Conservation (phyloP, 2,888 invertebrate species). For the Strigamia crassipes region DNA sequence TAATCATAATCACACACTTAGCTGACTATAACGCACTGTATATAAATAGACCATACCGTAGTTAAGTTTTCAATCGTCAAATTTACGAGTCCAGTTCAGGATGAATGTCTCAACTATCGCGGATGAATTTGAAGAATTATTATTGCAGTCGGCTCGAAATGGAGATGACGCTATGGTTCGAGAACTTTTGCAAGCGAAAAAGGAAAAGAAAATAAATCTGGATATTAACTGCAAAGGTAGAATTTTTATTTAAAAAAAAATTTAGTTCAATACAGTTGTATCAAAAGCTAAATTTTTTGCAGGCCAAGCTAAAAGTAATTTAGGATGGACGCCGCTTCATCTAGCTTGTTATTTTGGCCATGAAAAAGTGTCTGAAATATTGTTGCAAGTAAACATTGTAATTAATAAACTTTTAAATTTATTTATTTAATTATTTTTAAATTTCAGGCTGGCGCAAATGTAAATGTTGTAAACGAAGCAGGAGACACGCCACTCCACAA, state of each 20-base stretch:
- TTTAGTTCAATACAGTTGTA: not conserved
- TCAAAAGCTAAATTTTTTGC: constrained; percentile 51
- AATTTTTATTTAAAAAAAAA: not conserved
- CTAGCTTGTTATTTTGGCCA: constrained; percentile 72
- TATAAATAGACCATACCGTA: not conserved
- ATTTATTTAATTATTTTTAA: constrained; percentile 23
- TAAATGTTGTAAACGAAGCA: constrained; percentile 68
- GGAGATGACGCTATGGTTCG: constrained; percentile 66
- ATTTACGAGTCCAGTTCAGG: not conserved
- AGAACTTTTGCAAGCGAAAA: constrained; percentile 63
- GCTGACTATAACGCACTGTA: not conserved
- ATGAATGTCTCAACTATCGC: constrained; percentile 19
- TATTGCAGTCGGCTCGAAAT: constrained; percentile 68
- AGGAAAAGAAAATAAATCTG: constrained; percentile 64
- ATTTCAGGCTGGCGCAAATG: constrained; percentile 64
- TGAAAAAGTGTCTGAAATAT: constrained; percentile 64
- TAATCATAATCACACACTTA: not conserved
- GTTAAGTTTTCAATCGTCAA: not conserved
- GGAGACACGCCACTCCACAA: constrained; percentile 72
- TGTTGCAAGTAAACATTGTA: constrained; percentile 60
- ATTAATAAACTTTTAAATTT: not conserved
- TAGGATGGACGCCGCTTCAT: constrained; percentile 72
- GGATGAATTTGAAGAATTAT: constrained; percentile 65
- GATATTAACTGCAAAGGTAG: constrained; percentile 71
- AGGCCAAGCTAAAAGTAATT: constrained; percentile 69